Evolutionary conservation across 1,140 invertebrate species (phyloP).

Genomic region (Tenebrio molitor): DNA sequence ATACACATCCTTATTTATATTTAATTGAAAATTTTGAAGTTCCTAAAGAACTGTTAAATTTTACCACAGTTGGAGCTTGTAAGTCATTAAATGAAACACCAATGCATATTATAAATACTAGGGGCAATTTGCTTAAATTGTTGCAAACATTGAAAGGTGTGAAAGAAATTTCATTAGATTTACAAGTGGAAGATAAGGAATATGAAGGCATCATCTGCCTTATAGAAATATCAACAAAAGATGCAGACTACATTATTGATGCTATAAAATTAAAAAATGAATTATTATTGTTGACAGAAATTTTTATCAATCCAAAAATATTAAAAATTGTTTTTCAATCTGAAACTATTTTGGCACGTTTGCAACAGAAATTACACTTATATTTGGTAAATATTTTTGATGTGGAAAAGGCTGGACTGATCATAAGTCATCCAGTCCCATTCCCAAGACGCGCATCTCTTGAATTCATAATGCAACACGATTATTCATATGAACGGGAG

Average conservation of each 20-base stretch:
- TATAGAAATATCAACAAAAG: not conserved
- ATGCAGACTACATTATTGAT: not conserved
- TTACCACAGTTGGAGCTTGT: not conserved
- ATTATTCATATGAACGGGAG: not conserved
- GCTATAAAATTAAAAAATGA: not conserved
- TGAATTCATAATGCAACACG: not conserved
- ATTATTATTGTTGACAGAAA: constrained; percentile 20
- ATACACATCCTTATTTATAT: not conserved
- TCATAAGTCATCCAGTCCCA: too few relatives aligned
- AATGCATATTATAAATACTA: not conserved
- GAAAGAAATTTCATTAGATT: constrained; percentile 19
- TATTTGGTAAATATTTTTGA: constrained; percentile 20
- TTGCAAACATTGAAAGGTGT: constrained; percentile 41
- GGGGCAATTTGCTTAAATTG: not conserved
- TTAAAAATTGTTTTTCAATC: not conserved
- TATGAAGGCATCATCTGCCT: not conserved
- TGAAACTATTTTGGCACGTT: not conserved
- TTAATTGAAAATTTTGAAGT: constrained; percentile 17
- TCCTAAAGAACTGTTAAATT: not conserved
- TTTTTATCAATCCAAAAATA: constrained; percentile 15
- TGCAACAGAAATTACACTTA: not conserved
- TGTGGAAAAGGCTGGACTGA: not conserved
- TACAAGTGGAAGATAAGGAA: not conserved
- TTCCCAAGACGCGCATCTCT: too few relatives aligned
- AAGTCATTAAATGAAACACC: not conserved